Conservation (phyloP, 2,797 vertebrate genomes). For the Sebastes steindachneri region DNA sequence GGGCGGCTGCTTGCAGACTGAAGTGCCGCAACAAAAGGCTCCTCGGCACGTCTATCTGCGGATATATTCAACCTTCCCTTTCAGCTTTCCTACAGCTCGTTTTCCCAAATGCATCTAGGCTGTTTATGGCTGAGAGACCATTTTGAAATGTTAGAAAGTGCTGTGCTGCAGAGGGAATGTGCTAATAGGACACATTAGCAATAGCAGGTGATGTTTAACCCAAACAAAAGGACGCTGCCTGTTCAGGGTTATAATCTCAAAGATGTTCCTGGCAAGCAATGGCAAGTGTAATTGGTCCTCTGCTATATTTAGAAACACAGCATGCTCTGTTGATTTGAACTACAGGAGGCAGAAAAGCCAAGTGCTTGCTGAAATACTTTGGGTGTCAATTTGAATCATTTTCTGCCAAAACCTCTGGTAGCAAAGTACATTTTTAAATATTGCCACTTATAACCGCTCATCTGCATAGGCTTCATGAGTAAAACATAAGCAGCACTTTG, state of each 20-base stretch:
- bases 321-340: not conserved
- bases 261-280: not conserved
- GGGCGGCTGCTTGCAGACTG: slow-evolving; percentile 48
- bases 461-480: not conserved
- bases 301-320: not conserved
- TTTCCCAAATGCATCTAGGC: not conserved
- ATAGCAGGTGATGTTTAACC: slow-evolving; percentile 4
- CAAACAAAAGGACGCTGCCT: slow-evolving; percentile 18
- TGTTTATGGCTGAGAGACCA: not conserved
- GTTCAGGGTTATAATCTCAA: slow-evolving; percentile 12
- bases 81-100: not conserved
- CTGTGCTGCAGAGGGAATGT: not conserved
- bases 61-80: not conserved
- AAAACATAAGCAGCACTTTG: not conserved
- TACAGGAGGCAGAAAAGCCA: not conserved
- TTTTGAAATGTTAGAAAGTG: slow-evolving; percentile 13
- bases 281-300: not conserved
- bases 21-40: slow-evolving; percentile 49
- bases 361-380: not conserved
- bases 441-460: not conserved
- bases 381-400: not conserved
- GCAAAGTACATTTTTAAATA: not conserved
- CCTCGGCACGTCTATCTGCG: not conserved
- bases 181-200: not conserved
- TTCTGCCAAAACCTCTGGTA: not conserved